phyloP scores from a whole-genome alignment of 37 sponge, comb jelly and placozoan species.

The Tethya wilhelma region DNA sequence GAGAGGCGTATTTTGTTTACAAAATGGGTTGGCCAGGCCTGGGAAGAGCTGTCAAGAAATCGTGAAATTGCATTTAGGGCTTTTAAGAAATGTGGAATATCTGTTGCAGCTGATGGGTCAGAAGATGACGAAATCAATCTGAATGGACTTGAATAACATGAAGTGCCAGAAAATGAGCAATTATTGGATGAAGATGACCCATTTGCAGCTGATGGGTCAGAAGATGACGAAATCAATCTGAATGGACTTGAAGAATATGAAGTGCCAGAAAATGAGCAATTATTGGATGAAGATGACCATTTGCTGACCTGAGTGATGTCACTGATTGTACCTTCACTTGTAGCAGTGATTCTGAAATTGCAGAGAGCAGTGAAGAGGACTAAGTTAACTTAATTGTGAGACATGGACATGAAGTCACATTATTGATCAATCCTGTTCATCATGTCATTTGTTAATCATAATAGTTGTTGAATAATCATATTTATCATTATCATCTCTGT shows the following conservation, averaged over 20 bases:
- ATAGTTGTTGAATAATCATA: too few species aligned
- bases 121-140: conserved; percentile 25
- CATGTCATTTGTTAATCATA: too few species aligned
- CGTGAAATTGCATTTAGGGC: conserved; percentile 42
- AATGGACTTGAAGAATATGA: not conserved
- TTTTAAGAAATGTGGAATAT: conserved; percentile 59
- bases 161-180: not conserved
- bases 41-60: conserved; percentile 47
- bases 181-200: conserved; percentile 35
- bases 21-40: conserved; percentile 70
- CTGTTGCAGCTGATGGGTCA: conserved; percentile 43
- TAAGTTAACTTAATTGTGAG: too few species aligned
- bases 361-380: too few species aligned
- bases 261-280: not conserved
- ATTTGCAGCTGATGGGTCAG: not conserved
- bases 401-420: too few species aligned
- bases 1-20: conserved; percentile 33
- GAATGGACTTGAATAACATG: not conserved
- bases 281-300: not conserved
- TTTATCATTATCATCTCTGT: too few species aligned
- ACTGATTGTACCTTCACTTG: too few species aligned
- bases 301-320: not conserved
- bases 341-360: too few species aligned
- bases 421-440: too few species aligned
- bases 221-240: not conserved